A percentile compares a stretch with the other conserved stretches of the same genome.
These are phyloP conservation scores for Crax fasciolata DNA, from an alignment of 2,797 vertebrate genomes.

Conservation along the genomic window DNA sequence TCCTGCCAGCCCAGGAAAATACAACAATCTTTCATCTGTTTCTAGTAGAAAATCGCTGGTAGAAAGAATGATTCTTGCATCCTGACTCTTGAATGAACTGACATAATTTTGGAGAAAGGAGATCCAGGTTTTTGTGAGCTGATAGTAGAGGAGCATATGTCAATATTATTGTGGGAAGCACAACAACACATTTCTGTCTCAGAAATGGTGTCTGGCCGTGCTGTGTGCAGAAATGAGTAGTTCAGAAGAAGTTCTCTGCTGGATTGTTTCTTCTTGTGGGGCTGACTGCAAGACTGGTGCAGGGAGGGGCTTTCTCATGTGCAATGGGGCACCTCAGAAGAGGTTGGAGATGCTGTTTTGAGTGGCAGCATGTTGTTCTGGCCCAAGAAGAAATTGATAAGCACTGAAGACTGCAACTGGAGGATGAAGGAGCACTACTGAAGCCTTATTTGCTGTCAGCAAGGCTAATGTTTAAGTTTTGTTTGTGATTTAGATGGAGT, in stretches of 20 bases:
- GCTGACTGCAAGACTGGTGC: not conserved
- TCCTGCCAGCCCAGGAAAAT: not conserved
- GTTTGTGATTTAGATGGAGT: not conserved
- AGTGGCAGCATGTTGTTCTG: accelerated
- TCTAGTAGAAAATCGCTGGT: not conserved
- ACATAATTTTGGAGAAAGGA: not conserved
- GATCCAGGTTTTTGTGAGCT: not conserved
- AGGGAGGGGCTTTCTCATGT: not conserved
- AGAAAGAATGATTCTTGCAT: not conserved
- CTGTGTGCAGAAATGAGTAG: accelerated
- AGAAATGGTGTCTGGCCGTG: not conserved
- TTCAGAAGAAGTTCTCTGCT: not conserved
- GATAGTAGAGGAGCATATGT: not conserved
- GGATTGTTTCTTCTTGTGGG: not conserved
- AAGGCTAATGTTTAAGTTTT: not conserved
- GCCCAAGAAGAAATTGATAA: not conserved
- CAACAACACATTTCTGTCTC: not conserved
- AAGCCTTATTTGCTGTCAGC: not conserved
- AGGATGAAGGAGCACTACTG: not conserved
- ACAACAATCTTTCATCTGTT: not conserved
- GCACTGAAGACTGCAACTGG: not conserved
- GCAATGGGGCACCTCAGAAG: not conserved
- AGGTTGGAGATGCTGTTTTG: not conserved
- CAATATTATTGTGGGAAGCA: not conserved
- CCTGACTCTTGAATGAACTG: not conserved